Base-by-base conservation (phyloP, 2,888 invertebrate genomes). In the Sminthurides aquaticus region DNA sequence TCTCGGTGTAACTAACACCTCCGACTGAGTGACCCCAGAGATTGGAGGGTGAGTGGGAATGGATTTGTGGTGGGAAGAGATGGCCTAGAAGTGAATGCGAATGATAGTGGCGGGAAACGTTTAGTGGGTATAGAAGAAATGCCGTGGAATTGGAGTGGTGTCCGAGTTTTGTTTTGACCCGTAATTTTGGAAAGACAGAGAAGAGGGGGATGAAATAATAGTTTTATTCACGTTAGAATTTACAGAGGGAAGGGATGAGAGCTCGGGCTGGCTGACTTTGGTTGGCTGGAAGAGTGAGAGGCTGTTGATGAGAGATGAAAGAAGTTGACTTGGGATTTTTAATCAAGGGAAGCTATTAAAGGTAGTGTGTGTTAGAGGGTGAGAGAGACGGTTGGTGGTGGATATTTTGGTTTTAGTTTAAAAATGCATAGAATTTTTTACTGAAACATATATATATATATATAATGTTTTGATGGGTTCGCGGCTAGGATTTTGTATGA, bases 1-100 rank as follows among this genome's bases (percentile, higher is more conserved):
- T 57, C 55, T 66, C 64, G 67, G 68, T 71, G 71, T 71, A 71
- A 65, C 68, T 68, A 71, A 69, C 71, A 71, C 71, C 71, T 68
- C 71, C 71, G 60, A 65, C 69, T 48, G 71, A 64, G 69, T 60
- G 67, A 68, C 68, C 66, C 67, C 66, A 64, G 59, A 64, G 52
- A 52, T 20, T 52, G 3, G 52, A 20, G 52, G 43, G 52, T 52
- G 52, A 52, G 52, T 52, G 43, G 43, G 43, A 34, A 34, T 34
- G 15, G 5, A 34, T 34, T 34, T 5, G 43, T 34, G 43, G 43
- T n/a, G n/a, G n/a, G n/a, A n/a, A n/a, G n/a, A n/a, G n/a, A n/a
- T n/a, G n/a, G n/a, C n/a, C n/a, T n/a, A n/a, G n/a, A n/a, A n/a
- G n/a, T n/a, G n/a, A n/a, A n/a, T n/a, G n/a, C n/a, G n/a, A n/a